These are phyloP conservation scores for Drosophila setosimentum DNA, from an alignment of 2,888 invertebrate genomes.

Conservation along the genomic window DNA sequence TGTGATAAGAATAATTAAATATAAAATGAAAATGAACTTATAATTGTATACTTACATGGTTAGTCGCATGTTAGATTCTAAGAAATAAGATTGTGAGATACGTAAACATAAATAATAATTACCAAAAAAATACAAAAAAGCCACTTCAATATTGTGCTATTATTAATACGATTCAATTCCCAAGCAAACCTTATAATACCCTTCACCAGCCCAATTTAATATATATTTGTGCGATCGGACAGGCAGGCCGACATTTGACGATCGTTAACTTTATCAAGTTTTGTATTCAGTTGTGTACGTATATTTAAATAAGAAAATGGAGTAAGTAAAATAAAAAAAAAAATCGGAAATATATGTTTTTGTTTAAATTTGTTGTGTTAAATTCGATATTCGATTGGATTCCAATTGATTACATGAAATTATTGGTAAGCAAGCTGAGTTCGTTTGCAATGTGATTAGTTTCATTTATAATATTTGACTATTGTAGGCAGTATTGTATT, in stretches of 20 bases:
- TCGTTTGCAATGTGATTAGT: constrained; percentile 84
- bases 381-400: constrained; percentile 38
- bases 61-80: constrained; percentile 77
- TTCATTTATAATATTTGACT: constrained; percentile 83
- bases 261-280: constrained; percentile 22
- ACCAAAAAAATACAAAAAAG: constrained; percentile 45
- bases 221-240: constrained; percentile 45
- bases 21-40: constrained; percentile 45
- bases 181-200: constrained; percentile 13
- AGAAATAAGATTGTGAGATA: constrained; percentile 72
- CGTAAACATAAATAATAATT: constrained; percentile 56
- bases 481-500: constrained; percentile 12
- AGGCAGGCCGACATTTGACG: constrained; percentile 13
- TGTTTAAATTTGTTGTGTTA: constrained; percentile 14
- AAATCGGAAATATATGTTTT: not conserved
- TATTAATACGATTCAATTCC: constrained; percentile 22
- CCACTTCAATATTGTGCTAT: constrained; percentile 43
- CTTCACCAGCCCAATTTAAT: constrained; percentile 7
- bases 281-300: constrained; percentile 10
- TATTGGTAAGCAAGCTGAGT: constrained; percentile 84
- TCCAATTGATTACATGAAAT: constrained; percentile 83
- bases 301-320: constrained; percentile 2
- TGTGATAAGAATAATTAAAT: not conserved
- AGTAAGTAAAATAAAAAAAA: not conserved
- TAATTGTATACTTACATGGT: constrained; percentile 75